Base-by-base conservation (phyloP, 2,113 vertebrate genomes). In the Xiphophorus hellerii region DNA sequence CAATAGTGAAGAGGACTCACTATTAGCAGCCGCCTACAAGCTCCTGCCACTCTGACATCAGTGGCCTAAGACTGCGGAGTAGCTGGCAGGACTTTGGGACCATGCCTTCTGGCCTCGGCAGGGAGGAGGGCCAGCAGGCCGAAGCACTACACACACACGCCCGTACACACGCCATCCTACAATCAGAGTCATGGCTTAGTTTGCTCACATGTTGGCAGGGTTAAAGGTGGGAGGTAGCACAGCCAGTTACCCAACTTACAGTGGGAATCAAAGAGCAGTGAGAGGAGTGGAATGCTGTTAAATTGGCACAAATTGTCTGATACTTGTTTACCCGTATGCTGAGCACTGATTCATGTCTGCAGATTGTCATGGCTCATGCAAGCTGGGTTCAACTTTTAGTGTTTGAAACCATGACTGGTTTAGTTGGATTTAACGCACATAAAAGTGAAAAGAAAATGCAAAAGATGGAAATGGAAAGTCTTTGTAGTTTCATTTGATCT, bases 21-120 rank as follows among this genome's bases (percentile, higher is more conserved):
- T 87, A 87, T 93, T 92, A 91, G 88, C 93, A 90, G 92, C 92
- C 93, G 90, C 94, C 94, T 85, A 94, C 94, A 75, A 86, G 84
- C 90, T 93, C 88, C 89, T 93, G 92, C 92, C 92, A 89, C 87
- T 87, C 87, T 93, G 94, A 94, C 93, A 94, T 93, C 92, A 94
- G 90, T 88, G 89, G 90, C 90, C 89, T 89, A 85, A 89, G 87
- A 84, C 89, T 87, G 93, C 78, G 87, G 89, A 77, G 76, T 81
- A 86, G 84, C 92, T 93, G 94, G 92, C 92, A 92, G 87, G 85
- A 83, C 84, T 87, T 28, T 11, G 80, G 89, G 91, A 89, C 87
- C 89, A 76, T 81, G 93, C 93, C 93, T 94, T 94, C 92, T 94
- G 94, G 92, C 93, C 92, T 88, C 87, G 78, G 83, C 88, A 88